These are phyloP conservation scores for Drosophila guanche DNA, from an alignment of 1,140 invertebrate genomes.

Conservation along the genomic window DNA sequence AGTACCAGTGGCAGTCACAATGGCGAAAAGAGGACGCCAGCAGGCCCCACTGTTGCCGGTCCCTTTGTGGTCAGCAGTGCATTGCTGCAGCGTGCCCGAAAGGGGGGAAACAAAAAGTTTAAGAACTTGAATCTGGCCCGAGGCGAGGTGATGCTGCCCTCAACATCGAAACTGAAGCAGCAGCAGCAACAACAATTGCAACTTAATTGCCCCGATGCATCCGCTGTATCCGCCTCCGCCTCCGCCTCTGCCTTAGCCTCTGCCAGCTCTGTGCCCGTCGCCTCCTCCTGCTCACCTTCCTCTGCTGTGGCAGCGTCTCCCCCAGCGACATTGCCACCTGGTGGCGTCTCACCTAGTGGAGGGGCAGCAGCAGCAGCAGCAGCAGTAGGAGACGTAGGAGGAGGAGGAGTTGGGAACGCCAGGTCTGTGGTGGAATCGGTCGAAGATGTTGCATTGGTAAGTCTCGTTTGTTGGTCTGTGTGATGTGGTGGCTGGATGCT, in stretches of 20 bases:
- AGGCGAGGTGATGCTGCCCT: constrained; percentile 78
- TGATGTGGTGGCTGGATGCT: constrained; percentile 40
- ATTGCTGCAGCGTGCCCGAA: constrained; percentile 60
- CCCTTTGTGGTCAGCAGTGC: constrained; percentile 50
- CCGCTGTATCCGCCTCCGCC: constrained; percentile 8
- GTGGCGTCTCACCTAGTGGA: constrained; percentile 12
- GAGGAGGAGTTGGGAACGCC: constrained; percentile 36
- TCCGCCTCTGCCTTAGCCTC: constrained; percentile 18
- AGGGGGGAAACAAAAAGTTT: constrained; percentile 77
- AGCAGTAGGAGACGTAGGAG: constrained; percentile 17
- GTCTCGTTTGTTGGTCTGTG: constrained; percentile 43
- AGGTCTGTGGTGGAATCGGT: constrained; percentile 35
- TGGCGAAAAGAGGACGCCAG: constrained; percentile 38
- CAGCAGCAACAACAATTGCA: constrained; percentile 71
- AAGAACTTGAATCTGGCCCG: constrained; percentile 81
- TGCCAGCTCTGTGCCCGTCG: background rate
- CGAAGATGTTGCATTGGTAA: constrained; percentile 73
- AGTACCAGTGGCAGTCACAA: constrained; percentile 4
- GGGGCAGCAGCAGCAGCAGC: constrained; percentile 22
- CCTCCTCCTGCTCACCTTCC: no score
- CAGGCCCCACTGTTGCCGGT: constrained; percentile 10
- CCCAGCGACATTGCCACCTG: constrained; percentile 9
- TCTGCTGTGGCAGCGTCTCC: constrained; percentile 4
- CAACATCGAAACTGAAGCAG: constrained; percentile 77
- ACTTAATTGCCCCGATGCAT: constrained; percentile 60